Evolutionary conservation across 2,113 vertebrate species (phyloP).

Genomic region (Dasypus novemcinctus): DNA sequence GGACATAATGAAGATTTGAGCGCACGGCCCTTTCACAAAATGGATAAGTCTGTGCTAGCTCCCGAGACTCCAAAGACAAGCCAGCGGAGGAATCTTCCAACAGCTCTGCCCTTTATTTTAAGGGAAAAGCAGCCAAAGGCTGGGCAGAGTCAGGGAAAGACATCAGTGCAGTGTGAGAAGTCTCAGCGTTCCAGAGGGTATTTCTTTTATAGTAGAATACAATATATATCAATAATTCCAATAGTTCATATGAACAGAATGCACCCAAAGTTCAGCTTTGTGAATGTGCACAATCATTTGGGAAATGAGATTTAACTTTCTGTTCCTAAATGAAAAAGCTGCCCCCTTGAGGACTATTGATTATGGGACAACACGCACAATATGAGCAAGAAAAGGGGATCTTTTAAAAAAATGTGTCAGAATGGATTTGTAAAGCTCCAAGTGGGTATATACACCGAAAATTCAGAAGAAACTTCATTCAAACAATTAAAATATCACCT

Average conservation of each 20-base stretch:
- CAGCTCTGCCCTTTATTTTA: neutral
- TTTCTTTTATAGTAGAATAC: conserved; percentile 78
- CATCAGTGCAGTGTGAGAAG: conserved; percentile 47
- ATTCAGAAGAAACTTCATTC: neutral
- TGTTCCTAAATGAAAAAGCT: neutral
- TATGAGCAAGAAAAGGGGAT: neutral
- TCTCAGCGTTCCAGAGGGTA: neutral
- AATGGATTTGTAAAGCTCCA: neutral
- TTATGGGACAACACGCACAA: neutral
- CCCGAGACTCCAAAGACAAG: neutral
- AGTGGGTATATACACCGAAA: neutral
- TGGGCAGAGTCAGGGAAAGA: conserved; percentile 32
- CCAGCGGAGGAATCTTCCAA: neutral
- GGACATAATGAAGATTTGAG: neutral
- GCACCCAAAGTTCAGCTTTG: conserved; percentile 2
- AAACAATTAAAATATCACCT: neutral
- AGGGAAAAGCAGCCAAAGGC: neutral
- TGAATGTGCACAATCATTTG: conserved; percentile 48
- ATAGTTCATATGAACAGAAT: conserved; percentile 43
- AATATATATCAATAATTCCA: conserved; percentile 49
- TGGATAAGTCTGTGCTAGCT: neutral
- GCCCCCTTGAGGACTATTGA: neutral
- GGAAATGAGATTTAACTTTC: conserved; percentile 31
- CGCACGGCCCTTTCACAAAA: neutral
- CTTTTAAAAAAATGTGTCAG: conserved; percentile 31